These are phyloP conservation scores for Drosophila anceps DNA, from an alignment of 2,888 invertebrate species.

Conservation along the genomic window DNA sequence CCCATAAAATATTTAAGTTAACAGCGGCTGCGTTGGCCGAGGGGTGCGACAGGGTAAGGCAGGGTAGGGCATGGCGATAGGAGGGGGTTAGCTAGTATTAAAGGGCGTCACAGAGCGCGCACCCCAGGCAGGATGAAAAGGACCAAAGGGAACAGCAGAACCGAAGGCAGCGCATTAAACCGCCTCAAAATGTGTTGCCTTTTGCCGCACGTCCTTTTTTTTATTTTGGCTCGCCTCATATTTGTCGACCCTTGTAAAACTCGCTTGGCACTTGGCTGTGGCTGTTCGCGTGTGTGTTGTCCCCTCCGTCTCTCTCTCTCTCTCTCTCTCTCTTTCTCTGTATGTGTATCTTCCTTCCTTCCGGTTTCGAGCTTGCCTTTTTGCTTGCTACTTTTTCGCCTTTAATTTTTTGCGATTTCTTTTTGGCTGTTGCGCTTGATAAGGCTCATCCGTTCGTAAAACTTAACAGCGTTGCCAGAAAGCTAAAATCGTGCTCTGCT, in stretches of 20 bases:
- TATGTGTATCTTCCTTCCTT: constrained; percentile 77
- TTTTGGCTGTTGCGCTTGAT: constrained; percentile 65
- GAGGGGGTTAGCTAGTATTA: constrained; percentile 44
- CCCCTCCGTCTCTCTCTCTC: constrained; percentile 17
- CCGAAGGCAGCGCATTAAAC: constrained; percentile 64
- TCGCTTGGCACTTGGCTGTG: constrained; percentile 59
- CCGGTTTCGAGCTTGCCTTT: constrained; percentile 70
- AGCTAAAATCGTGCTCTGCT: not conserved
- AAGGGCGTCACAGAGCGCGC: constrained; percentile 62
- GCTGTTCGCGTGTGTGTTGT: constrained; percentile 23
- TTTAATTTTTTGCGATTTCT: constrained; percentile 32
- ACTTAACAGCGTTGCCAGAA: constrained; percentile 42
- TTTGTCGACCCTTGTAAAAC: constrained; percentile 78
- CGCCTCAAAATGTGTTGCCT: constrained; percentile 69
- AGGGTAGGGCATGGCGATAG: too few relatives aligned
- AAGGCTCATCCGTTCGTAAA: constrained; percentile 37
- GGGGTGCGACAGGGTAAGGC: constrained; percentile 38
- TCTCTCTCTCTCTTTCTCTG: constrained; percentile 40
- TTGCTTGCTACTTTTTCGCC: constrained; percentile 38
- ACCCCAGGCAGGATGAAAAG: constrained; percentile 21
- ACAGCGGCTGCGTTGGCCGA: constrained; percentile 59
- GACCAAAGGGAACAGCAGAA: constrained; percentile 1
- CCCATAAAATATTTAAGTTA: constrained; percentile 83
- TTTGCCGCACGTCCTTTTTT: constrained; percentile 47
- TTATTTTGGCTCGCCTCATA: constrained; percentile 62